These are phyloP conservation scores for Spisula solida DNA, from an alignment of 2,888 invertebrate species.

Conservation along the genomic window DNA sequence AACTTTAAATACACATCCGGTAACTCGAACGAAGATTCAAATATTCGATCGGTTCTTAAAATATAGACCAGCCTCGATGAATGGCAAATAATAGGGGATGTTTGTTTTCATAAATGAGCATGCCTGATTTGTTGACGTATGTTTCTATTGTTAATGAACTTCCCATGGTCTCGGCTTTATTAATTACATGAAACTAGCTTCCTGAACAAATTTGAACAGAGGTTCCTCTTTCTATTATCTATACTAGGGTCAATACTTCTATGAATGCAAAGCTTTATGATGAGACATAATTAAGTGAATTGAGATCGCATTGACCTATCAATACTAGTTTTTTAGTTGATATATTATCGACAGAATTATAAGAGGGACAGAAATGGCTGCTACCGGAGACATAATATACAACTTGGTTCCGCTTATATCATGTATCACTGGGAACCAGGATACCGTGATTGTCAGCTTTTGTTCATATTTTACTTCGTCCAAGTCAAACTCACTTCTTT, in stretches of 20 bases:
- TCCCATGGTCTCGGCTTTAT: background rate
- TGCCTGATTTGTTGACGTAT: background rate
- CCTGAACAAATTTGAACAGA: background rate
- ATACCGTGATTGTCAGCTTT: background rate
- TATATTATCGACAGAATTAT: slow-evolving; percentile 12
- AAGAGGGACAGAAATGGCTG: background rate
- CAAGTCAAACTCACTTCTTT: no score
- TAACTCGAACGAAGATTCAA: slow-evolving; percentile 43
- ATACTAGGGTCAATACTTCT: slow-evolving; percentile 3
- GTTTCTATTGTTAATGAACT: slow-evolving; percentile 3
- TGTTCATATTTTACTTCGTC: background rate
- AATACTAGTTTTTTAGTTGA: slow-evolving; percentile 2
- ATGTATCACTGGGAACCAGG: background rate
- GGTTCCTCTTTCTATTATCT: background rate
- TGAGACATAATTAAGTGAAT: slow-evolving; percentile 18
- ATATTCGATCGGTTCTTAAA: slow-evolving; percentile 42
- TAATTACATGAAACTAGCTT: background rate
- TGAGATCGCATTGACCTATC: background rate
- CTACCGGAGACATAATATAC: background rate
- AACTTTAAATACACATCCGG: slow-evolving; percentile 63
- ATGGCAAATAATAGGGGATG: background rate
- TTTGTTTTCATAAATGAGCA: slow-evolving; percentile 19
- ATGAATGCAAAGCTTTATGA: background rate
- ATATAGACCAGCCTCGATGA: slow-evolving; percentile 40
- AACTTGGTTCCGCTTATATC: background rate